Evolutionary conservation across 2,797 vertebrate genomes (phyloP), one percentile per base, ranked within the genome.

Genomic region (Catostomus latipinnis): DNA sequence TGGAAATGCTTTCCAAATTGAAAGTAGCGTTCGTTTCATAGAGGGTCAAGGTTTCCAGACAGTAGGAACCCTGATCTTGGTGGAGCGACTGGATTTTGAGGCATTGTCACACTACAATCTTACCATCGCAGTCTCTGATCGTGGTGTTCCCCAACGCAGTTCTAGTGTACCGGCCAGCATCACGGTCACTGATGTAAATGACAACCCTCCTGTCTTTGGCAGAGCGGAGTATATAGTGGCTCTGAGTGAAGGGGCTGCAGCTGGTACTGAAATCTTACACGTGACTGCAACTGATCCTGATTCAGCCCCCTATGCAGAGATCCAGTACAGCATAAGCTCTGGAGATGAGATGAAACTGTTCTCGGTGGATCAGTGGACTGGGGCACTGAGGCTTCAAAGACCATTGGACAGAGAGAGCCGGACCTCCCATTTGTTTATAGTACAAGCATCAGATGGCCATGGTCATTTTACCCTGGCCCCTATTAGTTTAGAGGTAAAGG

Each of bases 81-180:
- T 95, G 0, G 97, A 98, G 76, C 82, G 87, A 9, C 91, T 99
- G 22, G 98, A 99, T 88, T 99, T 99, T 5, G 98, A 99, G 91
- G 91, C 91, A 10, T 92, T 93, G 74, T 86, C 94, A 0, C 83
- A 92, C 16, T 99, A 99, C 89, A 99, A 98, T 83, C 92, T 99
- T 73, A 98, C 95, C 0, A 94, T 99, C 76, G 94, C 95, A 0
- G 97, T 96, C 5, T 96, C 96, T 0, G 98, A 99, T 86, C 94
- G 97, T 0, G 97, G 97, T 0, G 89, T 96, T 65, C 97, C 97
- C 0, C 96, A 97, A 84, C 94, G 91, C 78, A 99, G 96, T 16
- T 91, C 96, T 7, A 94, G 92, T 0, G 96, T 97, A 11, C 94
- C 94, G 0, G 96, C 96, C 1, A 88, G 97, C 3, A 93, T 99